Percentiles rank a stretch among this genome's conserved stretches.
Evolutionary conservation across 2,113 vertebrate species (phyloP).

Genomic region (Bufo bufo): DNA sequence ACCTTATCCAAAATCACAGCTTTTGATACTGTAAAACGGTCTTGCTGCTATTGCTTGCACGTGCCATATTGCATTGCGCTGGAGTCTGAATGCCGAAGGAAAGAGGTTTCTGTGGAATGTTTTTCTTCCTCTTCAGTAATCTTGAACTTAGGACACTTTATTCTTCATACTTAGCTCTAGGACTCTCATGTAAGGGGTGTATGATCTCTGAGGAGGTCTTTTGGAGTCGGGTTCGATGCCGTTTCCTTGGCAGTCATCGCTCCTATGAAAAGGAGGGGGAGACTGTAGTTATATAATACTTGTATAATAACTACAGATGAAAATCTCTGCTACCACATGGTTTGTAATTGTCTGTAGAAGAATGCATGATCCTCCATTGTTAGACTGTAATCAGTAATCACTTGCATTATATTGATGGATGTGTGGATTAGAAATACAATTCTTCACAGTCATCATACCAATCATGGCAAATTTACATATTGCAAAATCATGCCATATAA

Average conservation of each 20-base stretch:
- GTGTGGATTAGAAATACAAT: neutral
- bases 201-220: conserved; percentile 66
- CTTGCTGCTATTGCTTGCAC: neutral
- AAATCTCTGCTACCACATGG: too few relatives aligned
- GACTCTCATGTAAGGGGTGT: conserved; percentile 86
- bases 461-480: neutral
- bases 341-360: neutral
- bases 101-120: conserved; percentile 10
- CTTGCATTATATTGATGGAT: neutral
- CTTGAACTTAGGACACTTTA: conserved; percentile 34
- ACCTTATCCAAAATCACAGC: neutral
- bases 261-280: neutral
- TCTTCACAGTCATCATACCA: neutral
- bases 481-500: neutral
- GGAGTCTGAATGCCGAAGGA: neutral
- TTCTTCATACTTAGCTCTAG: conserved; percentile 79
- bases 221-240: neutral
- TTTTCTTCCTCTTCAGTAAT: neutral
- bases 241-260: neutral
- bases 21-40: neutral
- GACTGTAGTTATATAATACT: too few relatives aligned
- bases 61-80: neutral
- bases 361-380: neutral
- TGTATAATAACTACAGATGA: too few relatives aligned
- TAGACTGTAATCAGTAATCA: neutral